Conservation (phyloP, 2,797 vertebrate genomes). For the Clarias pachynema region DNA sequence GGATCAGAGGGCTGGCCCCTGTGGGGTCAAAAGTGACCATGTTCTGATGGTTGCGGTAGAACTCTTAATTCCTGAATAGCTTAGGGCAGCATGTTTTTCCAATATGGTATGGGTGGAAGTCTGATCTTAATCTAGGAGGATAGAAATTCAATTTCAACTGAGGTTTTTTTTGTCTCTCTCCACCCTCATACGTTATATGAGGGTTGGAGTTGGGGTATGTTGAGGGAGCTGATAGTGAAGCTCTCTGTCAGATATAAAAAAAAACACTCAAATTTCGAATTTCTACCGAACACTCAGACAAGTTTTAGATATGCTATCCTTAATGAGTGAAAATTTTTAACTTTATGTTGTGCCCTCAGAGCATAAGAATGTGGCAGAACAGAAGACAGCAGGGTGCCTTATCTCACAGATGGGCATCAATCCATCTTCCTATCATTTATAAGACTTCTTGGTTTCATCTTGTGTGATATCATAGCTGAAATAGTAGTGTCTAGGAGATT, state of each 20-base stretch:
- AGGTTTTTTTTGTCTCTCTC: slow-evolving; percentile 72
- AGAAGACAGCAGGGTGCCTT: slow-evolving; percentile 49
- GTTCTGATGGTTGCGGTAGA: slow-evolving; percentile 59
- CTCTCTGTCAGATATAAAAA: slow-evolving; percentile 60
- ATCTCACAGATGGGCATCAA: slow-evolving; percentile 58
- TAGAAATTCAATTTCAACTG: slow-evolving; percentile 82
- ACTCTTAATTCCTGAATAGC: slow-evolving; percentile 55
- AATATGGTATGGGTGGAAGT: slow-evolving; percentile 70
- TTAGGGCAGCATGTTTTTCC: slow-evolving; percentile 73
- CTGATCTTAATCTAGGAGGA: slow-evolving; percentile 79
- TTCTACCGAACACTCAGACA: neutral
- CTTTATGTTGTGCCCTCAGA: slow-evolving; percentile 32
- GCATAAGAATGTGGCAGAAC: slow-evolving; percentile 41
- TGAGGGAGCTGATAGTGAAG: slow-evolving; percentile 54
- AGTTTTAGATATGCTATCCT: slow-evolving; percentile 3
- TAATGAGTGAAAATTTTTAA: slow-evolving; percentile 30
- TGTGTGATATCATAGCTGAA: slow-evolving; percentile 54
- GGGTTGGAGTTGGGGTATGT: neutral
- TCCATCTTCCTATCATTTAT: slow-evolving; percentile 60
- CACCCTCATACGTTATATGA: slow-evolving; percentile 58
- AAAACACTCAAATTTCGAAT: neutral
- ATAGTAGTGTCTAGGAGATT: slow-evolving; percentile 53
- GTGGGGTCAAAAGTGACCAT: slow-evolving; percentile 70
- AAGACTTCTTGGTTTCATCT: slow-evolving; percentile 51
- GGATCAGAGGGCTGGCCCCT: slow-evolving; percentile 62